Evolutionary conservation across 1,140 invertebrate genomes (phyloP).

Genomic region (Aphaenogaster ashmeadi): DNA sequence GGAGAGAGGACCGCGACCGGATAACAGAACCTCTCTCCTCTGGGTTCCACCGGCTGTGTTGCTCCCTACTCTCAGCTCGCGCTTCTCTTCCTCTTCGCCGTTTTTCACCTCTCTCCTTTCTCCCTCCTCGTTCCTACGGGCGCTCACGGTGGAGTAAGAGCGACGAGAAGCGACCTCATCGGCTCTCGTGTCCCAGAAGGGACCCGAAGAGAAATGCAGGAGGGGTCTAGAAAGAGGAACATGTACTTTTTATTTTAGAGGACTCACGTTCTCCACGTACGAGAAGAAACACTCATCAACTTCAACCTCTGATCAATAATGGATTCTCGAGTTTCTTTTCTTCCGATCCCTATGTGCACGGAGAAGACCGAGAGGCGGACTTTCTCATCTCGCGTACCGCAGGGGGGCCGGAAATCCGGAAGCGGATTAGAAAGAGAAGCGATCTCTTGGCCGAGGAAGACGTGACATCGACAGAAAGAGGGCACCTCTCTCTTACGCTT

Average conservation of each 20-base stretch:
- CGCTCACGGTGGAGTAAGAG: slow-evolving; percentile 1
- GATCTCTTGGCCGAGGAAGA: background rate
- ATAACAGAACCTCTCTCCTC: slow-evolving; percentile 77
- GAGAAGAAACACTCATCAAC: background rate
- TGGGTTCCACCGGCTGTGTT: slow-evolving; percentile 41
- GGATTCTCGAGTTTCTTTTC: background rate
- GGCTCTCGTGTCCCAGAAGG: slow-evolving; percentile 24
- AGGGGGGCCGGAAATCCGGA: background rate
- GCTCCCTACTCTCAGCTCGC: slow-evolving; percentile 66
- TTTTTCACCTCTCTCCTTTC: background rate
- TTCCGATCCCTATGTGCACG: background rate
- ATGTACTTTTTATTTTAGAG: background rate
- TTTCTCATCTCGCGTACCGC: background rate
- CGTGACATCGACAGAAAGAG: slow-evolving; percentile 3
- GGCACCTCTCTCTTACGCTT: slow-evolving; percentile 5
- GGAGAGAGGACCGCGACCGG: slow-evolving; percentile 76
- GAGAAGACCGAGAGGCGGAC: background rate
- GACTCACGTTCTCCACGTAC: background rate
- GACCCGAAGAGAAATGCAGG: background rate
- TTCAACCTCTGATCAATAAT: slow-evolving; percentile 3
- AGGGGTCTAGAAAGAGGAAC: background rate
- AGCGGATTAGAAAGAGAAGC: slow-evolving; percentile 2
- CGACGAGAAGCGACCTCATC: slow-evolving; percentile 7
- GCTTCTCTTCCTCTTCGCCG: slow-evolving; percentile 38
- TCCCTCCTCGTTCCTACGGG: slow-evolving; percentile 14